phyloP scores from a whole-genome alignment of 2,888 invertebrate species.

The Platypus cylindrus region DNA sequence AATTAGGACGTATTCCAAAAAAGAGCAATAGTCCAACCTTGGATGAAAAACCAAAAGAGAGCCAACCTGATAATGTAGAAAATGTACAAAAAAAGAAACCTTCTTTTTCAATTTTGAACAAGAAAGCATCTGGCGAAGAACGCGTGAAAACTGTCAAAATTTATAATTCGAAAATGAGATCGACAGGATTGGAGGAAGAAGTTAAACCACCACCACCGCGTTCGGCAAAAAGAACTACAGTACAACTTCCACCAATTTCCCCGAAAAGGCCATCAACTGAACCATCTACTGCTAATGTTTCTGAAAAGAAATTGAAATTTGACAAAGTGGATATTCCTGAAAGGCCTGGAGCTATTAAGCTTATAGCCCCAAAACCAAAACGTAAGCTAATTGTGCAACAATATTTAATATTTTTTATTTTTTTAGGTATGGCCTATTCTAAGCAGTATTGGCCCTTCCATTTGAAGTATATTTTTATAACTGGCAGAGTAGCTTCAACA shows the following conservation, averaged over 20 bases:
- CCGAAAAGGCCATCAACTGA: constrained; percentile 34
- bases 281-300: constrained; percentile 35
- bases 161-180: constrained; percentile 81
- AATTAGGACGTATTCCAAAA: constrained; percentile 69
- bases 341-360: constrained; percentile 70
- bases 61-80: constrained; percentile 15
- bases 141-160: constrained; percentile 86
- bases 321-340: constrained; percentile 40
- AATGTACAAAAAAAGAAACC: constrained; percentile 46
- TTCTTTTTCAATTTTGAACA: constrained; percentile 69
- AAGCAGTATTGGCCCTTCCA: too few species aligned
- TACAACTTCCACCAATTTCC: constrained; percentile 31
- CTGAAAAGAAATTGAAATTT: constrained; percentile 69
- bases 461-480: too few species aligned
- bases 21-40: constrained; percentile 37
- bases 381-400: too few species aligned
- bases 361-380: constrained; percentile 79
- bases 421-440: constrained; percentile 23
- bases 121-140: constrained; percentile 54
- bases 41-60: constrained; percentile 31
- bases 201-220: constrained; percentile 74
- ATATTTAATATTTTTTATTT: too few species aligned
- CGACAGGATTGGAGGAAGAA: constrained; percentile 81
- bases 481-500: too few species aligned
- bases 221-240: constrained; percentile 45